phyloP scores from a whole-genome alignment of 2,797 vertebrate species.

The Anisognathus igniventris region DNA sequence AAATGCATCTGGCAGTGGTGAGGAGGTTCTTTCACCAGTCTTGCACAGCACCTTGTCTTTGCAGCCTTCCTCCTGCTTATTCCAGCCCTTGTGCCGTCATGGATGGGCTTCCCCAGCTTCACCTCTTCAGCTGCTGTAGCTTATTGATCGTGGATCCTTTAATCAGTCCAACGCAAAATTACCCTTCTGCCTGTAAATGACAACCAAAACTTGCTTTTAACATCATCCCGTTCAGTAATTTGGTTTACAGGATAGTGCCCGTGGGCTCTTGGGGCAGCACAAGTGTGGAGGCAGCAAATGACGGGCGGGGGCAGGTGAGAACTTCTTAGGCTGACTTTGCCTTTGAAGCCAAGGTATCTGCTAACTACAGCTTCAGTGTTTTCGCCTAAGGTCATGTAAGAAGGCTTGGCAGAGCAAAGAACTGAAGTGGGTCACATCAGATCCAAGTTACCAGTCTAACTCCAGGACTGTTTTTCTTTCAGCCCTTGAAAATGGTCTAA shows the following conservation, averaged over 20 bases:
- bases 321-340: constrained; percentile 20
- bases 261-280: background rate
- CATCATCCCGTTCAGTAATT: background rate
- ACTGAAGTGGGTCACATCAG: constrained; percentile 33
- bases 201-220: background rate
- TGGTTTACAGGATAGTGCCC: background rate
- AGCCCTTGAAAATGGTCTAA: constrained; percentile 44
- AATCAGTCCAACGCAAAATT: background rate
- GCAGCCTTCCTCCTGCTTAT: background rate
- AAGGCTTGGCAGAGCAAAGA: constrained; percentile 26
- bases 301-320: background rate
- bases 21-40: background rate
- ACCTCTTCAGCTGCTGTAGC: background rate
- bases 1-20: background rate
- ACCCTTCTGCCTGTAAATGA: background rate
- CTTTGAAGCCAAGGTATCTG: constrained; percentile 12
- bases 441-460: constrained; percentile 47
- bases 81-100: background rate
- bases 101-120: background rate
- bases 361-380: constrained; percentile 29
- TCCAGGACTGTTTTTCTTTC: constrained; percentile 20
- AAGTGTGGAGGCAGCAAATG: constrained; percentile 2
- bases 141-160: background rate
- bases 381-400: constrained; percentile 48
- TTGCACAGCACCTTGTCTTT: background rate